Evolutionary conservation across 2,888 invertebrate genomes (phyloP), one percentile per base, ranked within the genome.

Genomic region (Fissipunctia ypsillon): DNA sequence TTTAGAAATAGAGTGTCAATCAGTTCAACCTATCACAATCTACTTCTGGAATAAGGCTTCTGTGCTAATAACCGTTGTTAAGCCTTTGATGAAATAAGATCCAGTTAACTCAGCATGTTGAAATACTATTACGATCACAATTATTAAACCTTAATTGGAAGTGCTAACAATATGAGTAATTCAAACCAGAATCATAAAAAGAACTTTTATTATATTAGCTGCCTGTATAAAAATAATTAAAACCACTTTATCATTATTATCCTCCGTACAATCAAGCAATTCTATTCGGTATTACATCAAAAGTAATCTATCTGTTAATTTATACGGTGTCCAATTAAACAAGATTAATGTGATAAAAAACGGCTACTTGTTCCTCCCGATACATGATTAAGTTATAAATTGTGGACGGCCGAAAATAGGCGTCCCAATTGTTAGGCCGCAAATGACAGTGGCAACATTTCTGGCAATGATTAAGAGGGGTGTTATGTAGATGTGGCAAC

Each of bases 341-440:
- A 78, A 84, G 74, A 85, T 85, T 73, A 82, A 86, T 84, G 67
- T 22, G 70, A 76, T 73, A 81, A 78, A 79, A 80, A 81, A 65
- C 69, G 66, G 81, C 83, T 84, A 87, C 83, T 85, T 76, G 85
- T 78, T 59, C 63, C 69, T 70, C 54, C 65, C 71, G 61, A 81
- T 76, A 78, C 69, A 68, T 83, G 78, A 88, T 88, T 80, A 80
- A 84, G 84, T 84, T 88, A 79, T 87, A 85, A 89, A 87, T 87
- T 84, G 76, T 74, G 56, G 71, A 64, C 67, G 69, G 68, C 66
- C 70, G 69, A 84, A 86, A 88, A 85, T 84, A 81, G 73, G 81
- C 84, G 74, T 80, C 79, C 86, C 82, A 76, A 81, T 84, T 84
- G 88, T 84, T 84, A 76, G 74, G 64, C 68, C 73, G 76, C 84